Evolutionary conservation across 2,113 vertebrate species (phyloP), one percentile per base, ranked within the genome.

Genomic region (Prunella himalayana): DNA sequence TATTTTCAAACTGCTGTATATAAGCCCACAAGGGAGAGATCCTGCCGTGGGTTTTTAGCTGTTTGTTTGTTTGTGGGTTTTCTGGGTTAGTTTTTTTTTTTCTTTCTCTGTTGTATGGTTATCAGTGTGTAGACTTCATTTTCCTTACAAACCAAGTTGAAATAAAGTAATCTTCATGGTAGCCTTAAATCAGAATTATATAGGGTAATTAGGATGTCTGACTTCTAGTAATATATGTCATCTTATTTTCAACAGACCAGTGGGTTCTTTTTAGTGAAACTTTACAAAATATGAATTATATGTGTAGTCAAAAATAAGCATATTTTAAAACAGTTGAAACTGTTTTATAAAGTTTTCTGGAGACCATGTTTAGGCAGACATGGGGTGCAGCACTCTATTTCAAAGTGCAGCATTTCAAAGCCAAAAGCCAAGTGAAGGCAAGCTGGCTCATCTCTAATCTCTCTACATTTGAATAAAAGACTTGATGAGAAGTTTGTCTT

Each of bases 171-270:
- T 76, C 70, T 92, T 77, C 94, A 86, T 35, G 8, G 85, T 91
- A 96, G 94, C 95, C 96, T 96, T 97, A 97, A 92, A 79, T 10
- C 84, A 86, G 88, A 94, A 94, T 94, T 95, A 96, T 92, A 84
- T 65, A 92, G 71, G 68, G 68, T 71, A 94, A 86, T 88, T 94
- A 92, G 44, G 63, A 24, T 91, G 88, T 83, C 82, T 76, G 88
- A 94, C 88, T 88, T 96, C 53, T 91, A 86, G 42, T 84, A 91
- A 65, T 60, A 33, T 12, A 56, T 71, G 47, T 33, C 5, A 72
- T 65, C 49, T 90, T 94, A 64, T 93, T 97, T 97, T 95, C 82
- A 94, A 33, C 9, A 15, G 47, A 64, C 6, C 49, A 30, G 17
- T 54, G 45, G 0, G 9, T 37, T 1, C 0, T 59, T 80, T 85